A percentile compares a stretch with the other conserved stretches of the same genome.
These are phyloP conservation scores for Gadus macrocephalus DNA, from an alignment of 2,113 vertebrate genomes.

Conservation along the genomic window DNA sequence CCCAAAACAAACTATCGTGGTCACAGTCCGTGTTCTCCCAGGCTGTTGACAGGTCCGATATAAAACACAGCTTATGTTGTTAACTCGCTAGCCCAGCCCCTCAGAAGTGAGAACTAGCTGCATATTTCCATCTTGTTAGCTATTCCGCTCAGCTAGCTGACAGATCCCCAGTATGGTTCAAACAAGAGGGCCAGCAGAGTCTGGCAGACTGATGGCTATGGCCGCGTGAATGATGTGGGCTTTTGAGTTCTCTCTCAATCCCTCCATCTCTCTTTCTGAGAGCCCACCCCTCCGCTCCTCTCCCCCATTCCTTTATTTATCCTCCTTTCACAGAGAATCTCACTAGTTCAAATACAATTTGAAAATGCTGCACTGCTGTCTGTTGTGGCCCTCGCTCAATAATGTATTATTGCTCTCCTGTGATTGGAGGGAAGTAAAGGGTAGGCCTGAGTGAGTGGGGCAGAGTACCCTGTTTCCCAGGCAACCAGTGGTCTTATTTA, in stretches of 20 bases:
- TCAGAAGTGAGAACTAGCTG: slow-evolving; percentile 20
- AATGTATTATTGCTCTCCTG: slow-evolving; percentile 72
- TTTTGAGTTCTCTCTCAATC: slow-evolving; percentile 35
- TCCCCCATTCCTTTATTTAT: slow-evolving; percentile 5
- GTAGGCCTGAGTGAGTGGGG: slow-evolving; percentile 71
- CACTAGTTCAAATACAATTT: slow-evolving; percentile 71
- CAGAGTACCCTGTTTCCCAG: slow-evolving; percentile 71
- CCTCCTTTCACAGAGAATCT: slow-evolving; percentile 54
- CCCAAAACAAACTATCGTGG: slow-evolving; percentile 3
- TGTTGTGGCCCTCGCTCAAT: slow-evolving; percentile 74
- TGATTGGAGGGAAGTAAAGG: slow-evolving; percentile 78
- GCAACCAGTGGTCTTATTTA: slow-evolving; percentile 77
- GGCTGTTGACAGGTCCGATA: slow-evolving; percentile 2
- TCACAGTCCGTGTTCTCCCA: slow-evolving; percentile 14
- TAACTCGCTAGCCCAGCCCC: slow-evolving; percentile 10
- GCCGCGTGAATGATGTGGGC: slow-evolving; percentile 44
- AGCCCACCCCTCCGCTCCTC: not conserved
- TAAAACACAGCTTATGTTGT: slow-evolving; percentile 14
- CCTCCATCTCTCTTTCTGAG: slow-evolving; percentile 25
- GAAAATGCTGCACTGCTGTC: slow-evolving; percentile 70
- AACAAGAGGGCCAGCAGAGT: slow-evolving; percentile 47
- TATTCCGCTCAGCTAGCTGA: slow-evolving; percentile 55
- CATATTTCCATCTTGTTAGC: slow-evolving; percentile 51
- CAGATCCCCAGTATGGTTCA: slow-evolving; percentile 52
- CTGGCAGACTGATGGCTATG: slow-evolving; percentile 66